Evolutionary conservation across 2,888 invertebrate genomes (phyloP), one percentile per base, ranked within the genome.

Genomic region (Syrphus vitripennis): DNA sequence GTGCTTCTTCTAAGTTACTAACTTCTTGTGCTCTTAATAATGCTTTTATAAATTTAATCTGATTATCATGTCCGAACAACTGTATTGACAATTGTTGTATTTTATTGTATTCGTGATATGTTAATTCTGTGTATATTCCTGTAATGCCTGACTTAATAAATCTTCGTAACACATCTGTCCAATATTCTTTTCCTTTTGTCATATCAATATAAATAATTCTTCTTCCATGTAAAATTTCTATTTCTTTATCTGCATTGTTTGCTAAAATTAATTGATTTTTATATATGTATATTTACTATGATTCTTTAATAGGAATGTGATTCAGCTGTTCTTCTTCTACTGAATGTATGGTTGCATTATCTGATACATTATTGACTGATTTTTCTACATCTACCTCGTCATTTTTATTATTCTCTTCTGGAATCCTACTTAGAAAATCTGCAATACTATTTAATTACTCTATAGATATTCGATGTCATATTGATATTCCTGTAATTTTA

Each of bases 111-210:
- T 34, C 34, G 12, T 34, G 34, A 10, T 34, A 42, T 7, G 21
- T 1, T 14, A 50, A 7, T 45, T 77, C 55, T 0, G 71, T 83
- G 10, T 72, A 77, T 2, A 77, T 83, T 29, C 55, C 65, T n/a
- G 53, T 70, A 0, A 40, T 5, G 12, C 50, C 70, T 69, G 70
- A 63, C 21, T 26, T 81, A 21, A 75, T 61, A 40, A 19, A 76
- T 19, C 76, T 19, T 34, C 37, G 34, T 6, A 70, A 29, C 3
- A 67, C 10, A 6, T 48, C 74, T 31, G 50, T 48, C 55, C 65
- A 72, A 10, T 65, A 42, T 31, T 67, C 65, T 40, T 21, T 40
- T 5, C 12, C n/a, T 71, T 24, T 50, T 1, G 63, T 53, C 61
- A 67, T 72, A 6, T 67, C 74, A 6, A 74, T 14, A 26, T 45